These are phyloP conservation scores for Poecilia wingei DNA, from an alignment of 2,797 vertebrate genomes.

Conservation along the genomic window DNA sequence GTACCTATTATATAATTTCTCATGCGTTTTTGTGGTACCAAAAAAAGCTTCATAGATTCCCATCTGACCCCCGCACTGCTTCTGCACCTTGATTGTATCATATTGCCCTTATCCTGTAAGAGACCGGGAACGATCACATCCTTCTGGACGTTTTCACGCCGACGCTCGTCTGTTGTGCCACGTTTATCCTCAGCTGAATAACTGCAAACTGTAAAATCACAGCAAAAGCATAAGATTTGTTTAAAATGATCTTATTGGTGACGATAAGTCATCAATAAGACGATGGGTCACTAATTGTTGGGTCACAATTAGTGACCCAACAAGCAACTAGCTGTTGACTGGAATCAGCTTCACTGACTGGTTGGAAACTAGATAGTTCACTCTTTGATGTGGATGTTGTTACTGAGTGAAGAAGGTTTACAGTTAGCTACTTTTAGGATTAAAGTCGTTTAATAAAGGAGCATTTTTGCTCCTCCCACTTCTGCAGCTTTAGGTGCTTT, in stretches of 20 bases:
- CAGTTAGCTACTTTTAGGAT: background rate
- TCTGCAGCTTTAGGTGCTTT: background rate
- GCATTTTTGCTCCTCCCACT: background rate
- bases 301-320: background rate
- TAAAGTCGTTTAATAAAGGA: background rate
- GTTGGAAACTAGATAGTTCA: background rate
- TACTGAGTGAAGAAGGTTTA: background rate
- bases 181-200: conserved; percentile 10
- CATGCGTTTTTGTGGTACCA: conserved; percentile 10
- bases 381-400: background rate
- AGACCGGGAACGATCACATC: conserved; percentile 27
- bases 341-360: background rate
- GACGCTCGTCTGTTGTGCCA: conserved; percentile 3
- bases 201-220: conserved; percentile 13
- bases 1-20: background rate
- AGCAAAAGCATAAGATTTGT: conserved; percentile 24
- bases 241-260: conserved; percentile 41
- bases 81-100: conserved; percentile 10
- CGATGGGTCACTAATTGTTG: too few species aligned
- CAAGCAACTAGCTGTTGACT: background rate
- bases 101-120: conserved; percentile 29
- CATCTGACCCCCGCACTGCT: background rate
- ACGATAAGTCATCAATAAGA: background rate
- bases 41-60: conserved; percentile 8
- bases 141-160: conserved; percentile 9